Evolutionary conservation across 2,888 invertebrate genomes (phyloP), one percentile per base, ranked within the genome.

Genomic region (Brachypalpus laphriformis): DNA sequence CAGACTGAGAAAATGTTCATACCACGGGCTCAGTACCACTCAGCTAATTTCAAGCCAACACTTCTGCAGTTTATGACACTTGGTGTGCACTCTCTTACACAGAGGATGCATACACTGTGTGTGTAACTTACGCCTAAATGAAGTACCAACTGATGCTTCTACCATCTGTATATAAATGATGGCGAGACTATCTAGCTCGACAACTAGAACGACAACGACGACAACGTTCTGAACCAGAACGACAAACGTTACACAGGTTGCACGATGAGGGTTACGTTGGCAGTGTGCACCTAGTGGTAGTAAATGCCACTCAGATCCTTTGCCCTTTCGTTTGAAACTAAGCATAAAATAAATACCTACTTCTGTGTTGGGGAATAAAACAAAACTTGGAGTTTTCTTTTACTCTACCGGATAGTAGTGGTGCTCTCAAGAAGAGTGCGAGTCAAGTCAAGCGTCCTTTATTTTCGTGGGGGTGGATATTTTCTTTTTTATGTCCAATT

Each of bases 291-390:
- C 76, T 51, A 68, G 47, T 68, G 37, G 66, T 66, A 63, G 57
- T 49, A 66, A 63, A 74, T 11, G 22, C 40, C 49, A 76, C 66
- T 76, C 28, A 51, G 49, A 49, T 75, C 65, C 49, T 68, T 59
- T 28, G 59, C 49, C 57, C 40, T 66, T 51, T 66, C 51, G 59
- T 49, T 59, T 20, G 28, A 61, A 76, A 34, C 37, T 66, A 49
- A 76, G 57, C 76, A 76, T 76, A 76, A 59, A 76, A 68, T 68
- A 76, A 76, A 76, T 66, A 68, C 68, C 59, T 61, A 66, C 66
- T 68, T 59, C 31, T 42, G 22, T 20, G 14, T 16, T 49, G 31
- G 16, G 22, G 11, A 68, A 40, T 59, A 51, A 54, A 66, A 66
- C 40, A 66, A 51, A 66, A 57, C 40, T 8, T 8, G 14, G 51